Base-by-base conservation (phyloP, 2,113 vertebrate species). In the Paradoxurus hermaphroditus region DNA sequence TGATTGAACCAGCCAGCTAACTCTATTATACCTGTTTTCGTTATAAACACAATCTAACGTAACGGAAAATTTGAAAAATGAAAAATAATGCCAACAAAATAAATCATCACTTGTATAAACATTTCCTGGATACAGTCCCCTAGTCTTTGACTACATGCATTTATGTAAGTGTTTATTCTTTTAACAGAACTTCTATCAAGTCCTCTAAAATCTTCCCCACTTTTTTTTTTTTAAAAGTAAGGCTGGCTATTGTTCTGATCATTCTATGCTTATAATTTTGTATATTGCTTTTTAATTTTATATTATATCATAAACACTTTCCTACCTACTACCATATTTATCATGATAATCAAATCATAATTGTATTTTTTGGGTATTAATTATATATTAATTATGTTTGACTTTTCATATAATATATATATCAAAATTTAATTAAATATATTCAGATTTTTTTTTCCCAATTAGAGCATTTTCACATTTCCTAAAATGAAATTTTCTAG, bases 241-340 rank as follows among this genome's bases (percentile, higher is more conserved):
- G 46, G 4, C 29, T 72, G 23, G 27, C 8, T 63, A 21, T 53
- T 73, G 19, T 88, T 96, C 39, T 96, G 16, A 49, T 94, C 44
- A 44, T 41, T 78, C 27, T 25, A 70, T 59, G 36, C 11, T 92
- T 56, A 83, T 59, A 51, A 70, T 90, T 86, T 86, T 67, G 13
- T 15, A 67, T 67, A 83, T 83, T 85, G 49, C 49, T 77, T 93
- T 90, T 78, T 63, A 86, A 56, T 96, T 84, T 87, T n/a, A 72
- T 49, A 18, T 93, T 84, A 5, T 83, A 1, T 46, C 36, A 87
- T 49, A 95, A 96, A 87, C 51, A 68, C 65, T 73, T 97, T 81
- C 34, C 87, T 86, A 51, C 39, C 39, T 70, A 53, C 7, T 91
- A 49, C 15, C 29, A 81, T 29, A 59, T 93, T 90, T 93, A 73